Conservation (phyloP, 2,888 invertebrate genomes). For the Empis livida region DNA sequence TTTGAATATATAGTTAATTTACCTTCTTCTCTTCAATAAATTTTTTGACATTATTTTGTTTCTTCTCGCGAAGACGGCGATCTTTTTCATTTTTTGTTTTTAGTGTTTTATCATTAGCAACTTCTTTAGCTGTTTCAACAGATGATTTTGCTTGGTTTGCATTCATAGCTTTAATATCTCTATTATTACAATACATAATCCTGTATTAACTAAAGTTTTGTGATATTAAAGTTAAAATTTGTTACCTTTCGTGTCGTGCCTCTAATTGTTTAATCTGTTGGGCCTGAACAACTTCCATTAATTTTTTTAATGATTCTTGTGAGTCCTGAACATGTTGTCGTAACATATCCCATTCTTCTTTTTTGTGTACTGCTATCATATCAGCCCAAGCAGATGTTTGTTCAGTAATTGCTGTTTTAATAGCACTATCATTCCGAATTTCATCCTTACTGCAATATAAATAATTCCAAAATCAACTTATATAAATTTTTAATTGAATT, state of each 20-base stretch:
- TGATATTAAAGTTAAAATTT: neutral
- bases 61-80: slow-evolving; percentile 82
- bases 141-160: slow-evolving; percentile 89
- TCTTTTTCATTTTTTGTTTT: slow-evolving; percentile 97
- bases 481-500: neutral
- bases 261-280: slow-evolving; percentile 82
- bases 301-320: slow-evolving; percentile 52
- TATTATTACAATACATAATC: slow-evolving; percentile 27
- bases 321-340: slow-evolving; percentile 76
- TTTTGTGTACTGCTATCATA: slow-evolving; percentile 70
- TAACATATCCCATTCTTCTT: slow-evolving; percentile 71
- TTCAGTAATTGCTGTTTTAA: slow-evolving; percentile 74
- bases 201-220: too few relatives aligned
- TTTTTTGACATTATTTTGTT: slow-evolving; percentile 94
- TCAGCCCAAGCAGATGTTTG: slow-evolving; percentile 94
- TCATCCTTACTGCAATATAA: slow-evolving; percentile 56
- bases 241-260: slow-evolving; percentile 62
- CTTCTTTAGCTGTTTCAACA: slow-evolving; percentile 92
- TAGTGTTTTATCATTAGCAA: slow-evolving; percentile 89
- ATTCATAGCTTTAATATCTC: slow-evolving; percentile 93
- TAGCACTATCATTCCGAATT: slow-evolving; percentile 59
- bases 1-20: neutral
- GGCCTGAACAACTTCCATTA: slow-evolving; percentile 72
- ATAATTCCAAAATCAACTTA: neutral
- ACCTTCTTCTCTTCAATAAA: slow-evolving; percentile 91